Percentiles rank a stretch among this genome's conserved stretches.
Conservation (phyloP, 2,888 invertebrate genomes). For the Dryobotodes eremita region DNA sequence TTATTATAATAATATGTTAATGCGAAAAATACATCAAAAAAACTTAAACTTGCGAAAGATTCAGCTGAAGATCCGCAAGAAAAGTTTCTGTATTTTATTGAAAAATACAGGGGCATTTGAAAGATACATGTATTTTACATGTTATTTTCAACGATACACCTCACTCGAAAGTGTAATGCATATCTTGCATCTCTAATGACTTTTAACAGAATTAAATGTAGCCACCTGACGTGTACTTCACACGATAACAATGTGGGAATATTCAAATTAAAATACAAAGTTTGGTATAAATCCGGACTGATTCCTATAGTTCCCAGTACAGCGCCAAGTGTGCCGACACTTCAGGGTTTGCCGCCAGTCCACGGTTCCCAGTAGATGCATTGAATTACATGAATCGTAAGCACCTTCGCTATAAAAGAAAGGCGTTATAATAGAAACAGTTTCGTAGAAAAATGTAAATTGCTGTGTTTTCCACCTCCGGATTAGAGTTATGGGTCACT, state of each 20-base stretch:
- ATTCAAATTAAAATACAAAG: slow-evolving; percentile 52
- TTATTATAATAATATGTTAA: too few species aligned
- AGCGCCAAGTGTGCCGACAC: slow-evolving; percentile 52
- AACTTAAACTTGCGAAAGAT: too few species aligned
- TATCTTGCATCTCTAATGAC: slow-evolving; percentile 23
- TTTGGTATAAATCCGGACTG: slow-evolving; percentile 50
- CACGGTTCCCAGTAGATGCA: slow-evolving; percentile 64
- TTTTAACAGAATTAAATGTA: slow-evolving; percentile 32
- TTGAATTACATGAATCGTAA: slow-evolving; percentile 77
- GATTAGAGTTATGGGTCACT: slow-evolving; percentile 85
- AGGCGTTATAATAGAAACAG: slow-evolving; percentile 78
- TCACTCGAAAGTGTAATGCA: slow-evolving; percentile 4
- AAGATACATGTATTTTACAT: too few species aligned
- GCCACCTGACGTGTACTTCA: slow-evolving; percentile 29
- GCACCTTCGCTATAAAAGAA: slow-evolving; percentile 78
- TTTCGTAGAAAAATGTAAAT: slow-evolving; percentile 86
- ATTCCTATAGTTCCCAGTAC: slow-evolving; percentile 49
- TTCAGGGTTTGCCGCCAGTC: slow-evolving; percentile 57
- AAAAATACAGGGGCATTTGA: too few species aligned
- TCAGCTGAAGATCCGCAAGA: too few species aligned
- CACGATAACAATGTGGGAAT: slow-evolving; percentile 58
- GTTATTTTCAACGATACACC: too few species aligned
- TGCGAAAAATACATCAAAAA: too few species aligned
- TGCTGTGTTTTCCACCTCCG: slow-evolving; percentile 76
- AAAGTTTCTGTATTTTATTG: too few species aligned